phyloP scores from a whole-genome alignment of 2,113 vertebrate genomes.

The Dunckerocampus dactyliophorus region DNA sequence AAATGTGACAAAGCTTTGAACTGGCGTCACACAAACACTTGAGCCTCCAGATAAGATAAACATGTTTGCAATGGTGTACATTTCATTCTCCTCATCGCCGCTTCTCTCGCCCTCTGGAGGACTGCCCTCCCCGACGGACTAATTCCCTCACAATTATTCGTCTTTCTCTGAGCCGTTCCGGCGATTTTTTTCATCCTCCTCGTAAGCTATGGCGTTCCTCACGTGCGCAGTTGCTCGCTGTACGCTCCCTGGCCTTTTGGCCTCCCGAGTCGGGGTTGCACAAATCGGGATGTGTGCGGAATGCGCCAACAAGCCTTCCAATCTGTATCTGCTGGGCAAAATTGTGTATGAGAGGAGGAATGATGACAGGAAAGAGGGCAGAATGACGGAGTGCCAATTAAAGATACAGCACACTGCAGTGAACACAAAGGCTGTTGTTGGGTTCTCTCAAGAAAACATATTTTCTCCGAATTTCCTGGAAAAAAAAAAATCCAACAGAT shows the following conservation, averaged over 20 bases:
- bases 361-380: conserved; percentile 49
- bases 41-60: conserved; percentile 69
- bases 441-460: conserved; percentile 39
- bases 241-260: conserved; percentile 34
- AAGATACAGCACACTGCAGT: conserved; percentile 72
- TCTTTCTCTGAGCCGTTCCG: conserved; percentile 50
- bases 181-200: conserved; percentile 35
- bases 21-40: conserved; percentile 63
- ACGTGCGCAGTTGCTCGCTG: conserved; percentile 22
- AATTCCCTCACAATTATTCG: conserved; percentile 48
- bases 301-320: conserved; percentile 73
- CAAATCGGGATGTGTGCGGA: conserved; percentile 71
- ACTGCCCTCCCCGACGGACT: conserved; percentile 35
- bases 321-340: conserved; percentile 74
- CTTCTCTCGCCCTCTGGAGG: not conserved
- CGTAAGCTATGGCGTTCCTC: conserved; percentile 43
- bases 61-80: conserved; percentile 75
- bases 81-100: conserved; percentile 62
- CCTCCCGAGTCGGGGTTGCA: conserved; percentile 55
- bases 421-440: conserved; percentile 75
- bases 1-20: conserved; percentile 70
- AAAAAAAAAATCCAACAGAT: too few species aligned
- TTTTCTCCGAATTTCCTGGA: not conserved
- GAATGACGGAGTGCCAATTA: conserved; percentile 76
- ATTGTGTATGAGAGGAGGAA: conserved; percentile 47